Evolutionary conservation across 1,140 invertebrate species (phyloP), one percentile per base, ranked within the genome.

Genomic region (Magallana gigas): DNA sequence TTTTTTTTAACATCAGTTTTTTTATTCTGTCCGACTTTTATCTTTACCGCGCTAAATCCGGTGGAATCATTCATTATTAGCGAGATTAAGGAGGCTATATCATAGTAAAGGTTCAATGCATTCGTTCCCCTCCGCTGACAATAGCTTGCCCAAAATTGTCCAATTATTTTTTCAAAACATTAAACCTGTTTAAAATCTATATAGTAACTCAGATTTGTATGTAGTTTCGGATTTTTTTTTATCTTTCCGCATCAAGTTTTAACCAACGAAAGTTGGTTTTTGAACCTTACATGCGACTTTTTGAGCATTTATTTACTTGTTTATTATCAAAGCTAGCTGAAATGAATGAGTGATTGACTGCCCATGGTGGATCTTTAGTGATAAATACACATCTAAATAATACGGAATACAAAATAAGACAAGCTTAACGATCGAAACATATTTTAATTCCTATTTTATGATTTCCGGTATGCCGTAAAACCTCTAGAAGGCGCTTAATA

Each of bases 381-480:
- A 76, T 76, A 76, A 76, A 76, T 23, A 76, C 36, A 29, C 29
- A 29, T 76, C 36, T 29, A 76, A 76, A 29, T 29, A 29, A 29
- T 29, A 76, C 23, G 23, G 23, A 76, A 76, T 5, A 12, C 14
- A 76, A 18, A 29, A 11, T 76, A 18, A 29, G 68, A 76, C 68
- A 76, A 12, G 11, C 23, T 29, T 3, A 76, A 76, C 36, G 68
- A 76, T 29, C 23, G 68, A 36, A 76, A 76, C 68, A 76, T 76
- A 76, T 23, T 76, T 29, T 76, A 76, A 76, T 29, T 76, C 68
- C 18, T 76, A 76, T 76, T 76, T 76, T 76, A 76, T 76, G 18
- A 76, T 23, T 76, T 76, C 68, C 68, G 68, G 23, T 76, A 29
- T 76, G 68, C 68, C 23, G 68, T 76, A 36, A 76, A 76, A 18